Evolutionary conservation across 2,888 invertebrate genomes (phyloP), one percentile per base, ranked within the genome.

Genomic region (Agapostemon virescens): DNA sequence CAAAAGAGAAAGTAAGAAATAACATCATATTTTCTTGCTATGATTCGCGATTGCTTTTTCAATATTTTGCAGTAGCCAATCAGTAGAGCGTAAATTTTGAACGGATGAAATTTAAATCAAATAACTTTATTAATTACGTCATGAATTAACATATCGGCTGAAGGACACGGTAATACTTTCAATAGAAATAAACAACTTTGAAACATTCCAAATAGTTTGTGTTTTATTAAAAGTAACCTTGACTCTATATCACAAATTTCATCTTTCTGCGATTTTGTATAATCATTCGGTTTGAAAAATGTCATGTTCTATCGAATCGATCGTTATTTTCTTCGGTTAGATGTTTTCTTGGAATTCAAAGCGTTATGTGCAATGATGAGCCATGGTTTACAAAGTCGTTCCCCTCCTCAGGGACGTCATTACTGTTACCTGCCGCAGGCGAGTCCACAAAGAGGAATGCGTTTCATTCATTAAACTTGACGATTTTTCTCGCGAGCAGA

Each of bases 401-500:
- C 42, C 38, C 23, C 45, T 69, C 79, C 77, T 63, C 63, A 11
- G 73, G 72, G 80, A 83, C 73, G 69, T 76, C 79, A 78, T 85
- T 82, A 78, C 75, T 49, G 72, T 61, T 30, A n/a, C n/a, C 36
- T 69, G 45, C 85, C 69, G 61, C 40, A 5, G 71, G 75, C 76
- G 11, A 49, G 15, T 20, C 26, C 73, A 74, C 69, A 75, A 79
- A 84, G 69, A 61, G 23, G 58, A 69, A 49, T 63, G 67, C 81
- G 74, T 76, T 72, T 69, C 61, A 42, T 77, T 81, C 79, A 79
- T 84, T 82, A 79, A 73, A 69, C 63, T 79, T 68, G 69, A 64
- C 63, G 69, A 45, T 61, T 71, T 69, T 74, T 64, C 63, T 49
- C 58, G n/a, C 36, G 33, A 61, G 58, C 68, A 40, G 63, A 67